These are phyloP conservation scores for Gobionotothen gibberifrons DNA, from an alignment of 2,797 vertebrate genomes.

Conservation along the genomic window DNA sequence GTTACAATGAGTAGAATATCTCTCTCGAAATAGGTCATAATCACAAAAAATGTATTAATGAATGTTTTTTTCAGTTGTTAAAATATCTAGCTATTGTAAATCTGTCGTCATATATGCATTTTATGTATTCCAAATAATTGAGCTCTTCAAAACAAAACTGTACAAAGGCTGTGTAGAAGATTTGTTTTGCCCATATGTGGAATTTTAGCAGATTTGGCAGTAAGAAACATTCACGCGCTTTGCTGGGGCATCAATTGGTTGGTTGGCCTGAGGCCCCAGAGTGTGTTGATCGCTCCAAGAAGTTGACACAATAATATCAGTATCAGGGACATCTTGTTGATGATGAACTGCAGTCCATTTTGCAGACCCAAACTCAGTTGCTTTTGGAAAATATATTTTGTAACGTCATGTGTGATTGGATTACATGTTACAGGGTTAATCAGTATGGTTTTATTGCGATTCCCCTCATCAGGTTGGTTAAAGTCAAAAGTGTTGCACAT, in stretches of 20 bases:
- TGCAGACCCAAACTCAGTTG: not conserved
- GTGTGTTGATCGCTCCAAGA: conserved; percentile 13
- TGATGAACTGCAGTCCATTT: not conserved
- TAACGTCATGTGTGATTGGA: conserved; percentile 9
- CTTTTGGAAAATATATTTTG: not conserved
- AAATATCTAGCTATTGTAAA: not conserved
- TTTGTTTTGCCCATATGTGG: conserved; percentile 31
- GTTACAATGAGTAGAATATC: conserved; percentile 21
- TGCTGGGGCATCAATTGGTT: conserved; percentile 8
- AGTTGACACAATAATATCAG: conserved; percentile 33
- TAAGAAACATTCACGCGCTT: conserved; percentile 21
- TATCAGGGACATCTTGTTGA: conserved; percentile 13
- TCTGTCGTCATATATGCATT: not conserved
- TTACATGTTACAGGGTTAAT: conserved; percentile 11
- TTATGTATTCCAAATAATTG: not conserved
- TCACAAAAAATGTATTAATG: not conserved
- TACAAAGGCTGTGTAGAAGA: conserved; percentile 20
- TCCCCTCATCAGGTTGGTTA: conserved; percentile 11
- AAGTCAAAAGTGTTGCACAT: not conserved
- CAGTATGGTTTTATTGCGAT: conserved; percentile 13
- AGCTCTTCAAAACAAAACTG: not conserved
- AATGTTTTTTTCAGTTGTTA: not conserved
- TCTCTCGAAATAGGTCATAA: conserved; percentile 2
- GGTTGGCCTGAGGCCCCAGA: conserved; percentile 21
- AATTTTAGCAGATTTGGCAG: conserved; percentile 40